Evolutionary conservation across 2,888 invertebrate genomes (phyloP), one percentile per base, ranked within the genome.

Genomic region (Metalampra italica): DNA sequence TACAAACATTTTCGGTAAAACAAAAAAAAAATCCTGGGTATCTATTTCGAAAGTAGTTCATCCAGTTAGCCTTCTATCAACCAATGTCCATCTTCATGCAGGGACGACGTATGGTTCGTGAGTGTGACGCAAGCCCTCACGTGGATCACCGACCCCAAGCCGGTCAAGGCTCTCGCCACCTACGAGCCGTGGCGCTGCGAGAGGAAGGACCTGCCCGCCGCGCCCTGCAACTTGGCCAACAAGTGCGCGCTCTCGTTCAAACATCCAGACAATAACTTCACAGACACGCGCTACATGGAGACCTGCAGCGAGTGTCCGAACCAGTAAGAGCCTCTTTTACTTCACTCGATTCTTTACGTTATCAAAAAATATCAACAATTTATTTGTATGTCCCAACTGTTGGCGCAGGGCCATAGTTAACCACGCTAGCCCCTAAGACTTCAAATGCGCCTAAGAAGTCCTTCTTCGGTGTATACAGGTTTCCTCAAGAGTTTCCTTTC

Each of bases 141-240:
- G 38, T 97, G 96, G 95, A 95, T 97, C 78, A 96, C 96, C 0
- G 96, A 97, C 65, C 97, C 97, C 0, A 93, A 93, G 67, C 90
- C 94, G 0, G 75, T 91, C 3, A 94, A 93, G 58, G 83, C 92
- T 9, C 78, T 97, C 34, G 89, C 75, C 63, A 93, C 92, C 68
- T 96, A 93, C 68, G 96, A 96, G 50, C 91, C 95, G 0, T 97
- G 96, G 97, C 91, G 92, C 43, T 97, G 97, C 70, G 92, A 92
- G 60, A 93, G 93, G 66, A 93, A 92, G 64, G 92, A 94, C 43
- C 75, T 93, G 45, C 95, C 96, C 0, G 85, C 92, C 3, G 92
- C 93, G 50, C 93, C 95, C 0, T 97, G 97, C 83, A 94, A 93
- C 63, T 90, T 94, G 53, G 86, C 95, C 52, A 96, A 95, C 75